Percentiles rank a stretch among this genome's conserved stretches.
These are phyloP conservation scores for Olivierus martensii DNA, from an alignment of 1,140 invertebrate genomes.

Conservation along the genomic window DNA sequence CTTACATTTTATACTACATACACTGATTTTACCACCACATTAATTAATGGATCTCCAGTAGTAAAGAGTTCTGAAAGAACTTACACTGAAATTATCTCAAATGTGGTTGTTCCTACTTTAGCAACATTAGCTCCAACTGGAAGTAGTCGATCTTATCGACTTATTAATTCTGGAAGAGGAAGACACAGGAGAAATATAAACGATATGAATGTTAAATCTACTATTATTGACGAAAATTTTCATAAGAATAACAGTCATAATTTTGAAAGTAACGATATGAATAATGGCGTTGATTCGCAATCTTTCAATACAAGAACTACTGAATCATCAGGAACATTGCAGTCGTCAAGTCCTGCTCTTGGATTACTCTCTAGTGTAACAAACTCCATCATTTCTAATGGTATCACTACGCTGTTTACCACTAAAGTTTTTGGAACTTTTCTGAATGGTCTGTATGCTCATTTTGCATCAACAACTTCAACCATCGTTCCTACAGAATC, in stretches of 20 bases:
- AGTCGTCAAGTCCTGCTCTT: conserved; percentile 26
- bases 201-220: neutral
- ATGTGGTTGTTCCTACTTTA: conserved; percentile 11
- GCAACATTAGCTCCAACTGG: neutral
- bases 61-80: conserved; percentile 33
- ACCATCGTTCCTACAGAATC: neutral
- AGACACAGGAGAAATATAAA: neutral
- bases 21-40: conserved; percentile 77
- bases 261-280: neutral
- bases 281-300: no score
- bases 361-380: conserved; percentile 73
- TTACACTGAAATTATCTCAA: conserved; percentile 10
- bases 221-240: neutral
- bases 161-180: neutral
- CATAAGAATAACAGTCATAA: neutral
- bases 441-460: neutral
- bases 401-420: conserved; percentile 61
- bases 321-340: no score
- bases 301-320: no score
- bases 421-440: neutral
- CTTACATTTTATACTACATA: conserved; percentile 75
- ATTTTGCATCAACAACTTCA: neutral
- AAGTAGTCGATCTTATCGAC: neutral
- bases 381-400: conserved; percentile 76
- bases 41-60: conserved; percentile 44